Conservation (phyloP, 2,888 invertebrate species). For the Athalia rosae region DNA sequence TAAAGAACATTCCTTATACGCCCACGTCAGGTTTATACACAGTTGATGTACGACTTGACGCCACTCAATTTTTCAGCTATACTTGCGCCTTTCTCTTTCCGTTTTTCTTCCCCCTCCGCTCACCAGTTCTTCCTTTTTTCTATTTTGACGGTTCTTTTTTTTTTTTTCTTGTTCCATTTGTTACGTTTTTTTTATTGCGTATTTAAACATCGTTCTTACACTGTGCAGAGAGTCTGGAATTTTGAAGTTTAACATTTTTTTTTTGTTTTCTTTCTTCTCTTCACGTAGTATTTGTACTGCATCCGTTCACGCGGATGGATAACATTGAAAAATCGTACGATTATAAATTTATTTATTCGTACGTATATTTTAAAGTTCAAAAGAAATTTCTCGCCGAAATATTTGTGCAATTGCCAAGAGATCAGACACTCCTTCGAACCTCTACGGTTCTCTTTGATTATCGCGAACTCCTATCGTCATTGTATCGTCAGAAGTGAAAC, state of each 20-base stretch:
- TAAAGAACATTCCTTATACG: constrained; percentile 37
- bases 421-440: neutral
- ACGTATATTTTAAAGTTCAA: neutral
- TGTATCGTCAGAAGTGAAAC: too few species aligned
- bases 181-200: neutral
- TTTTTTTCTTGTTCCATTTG: neutral
- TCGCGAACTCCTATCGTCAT: too few species aligned
- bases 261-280: too few species aligned
- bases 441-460: too few species aligned
- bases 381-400: neutral
- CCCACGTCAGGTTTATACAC: constrained; percentile 16
- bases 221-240: too few species aligned
- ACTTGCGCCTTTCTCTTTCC: constrained; percentile 20
- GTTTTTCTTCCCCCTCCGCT: neutral
- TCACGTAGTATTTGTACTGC: neutral
- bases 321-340: too few species aligned
- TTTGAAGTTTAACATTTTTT: neutral
- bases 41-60: constrained; percentile 40
- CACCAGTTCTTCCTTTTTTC: neutral
- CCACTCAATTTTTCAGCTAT: constrained; percentile 26
- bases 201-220: too few species aligned
- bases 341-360: too few species aligned
- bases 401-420: neutral
- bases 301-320: neutral
- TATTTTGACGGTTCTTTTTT: neutral